Conservation (phyloP, 2,113 vertebrate species). For the Cebus imitator region DNA sequence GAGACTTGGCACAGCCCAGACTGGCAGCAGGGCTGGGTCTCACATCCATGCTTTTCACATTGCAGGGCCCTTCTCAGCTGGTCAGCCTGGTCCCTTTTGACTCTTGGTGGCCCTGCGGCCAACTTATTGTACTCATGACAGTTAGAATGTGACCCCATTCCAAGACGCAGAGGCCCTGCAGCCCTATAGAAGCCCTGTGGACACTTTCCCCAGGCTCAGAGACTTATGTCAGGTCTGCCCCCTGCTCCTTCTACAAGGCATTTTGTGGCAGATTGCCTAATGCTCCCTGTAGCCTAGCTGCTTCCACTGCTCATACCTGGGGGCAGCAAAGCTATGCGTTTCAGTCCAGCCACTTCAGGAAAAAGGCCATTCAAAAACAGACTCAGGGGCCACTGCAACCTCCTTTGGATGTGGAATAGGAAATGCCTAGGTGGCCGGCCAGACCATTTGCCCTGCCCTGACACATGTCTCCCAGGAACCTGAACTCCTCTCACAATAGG, state of each 20-base stretch:
- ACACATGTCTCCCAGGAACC: neutral
- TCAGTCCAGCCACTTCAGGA: neutral
- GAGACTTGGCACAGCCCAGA: neutral
- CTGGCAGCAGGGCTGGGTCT: neutral
- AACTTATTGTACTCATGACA: neutral
- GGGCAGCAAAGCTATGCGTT: neutral
- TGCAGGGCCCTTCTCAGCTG: neutral
- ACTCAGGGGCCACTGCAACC: neutral
- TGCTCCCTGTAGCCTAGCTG: neutral
- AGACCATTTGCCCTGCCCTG: neutral
- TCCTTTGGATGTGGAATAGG: neutral
- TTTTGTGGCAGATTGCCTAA: neutral
- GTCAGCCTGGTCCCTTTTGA: neutral
- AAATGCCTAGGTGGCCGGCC: too few relatives aligned
- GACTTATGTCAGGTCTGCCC: neutral
- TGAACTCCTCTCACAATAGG: neutral
- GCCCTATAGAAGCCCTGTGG: neutral
- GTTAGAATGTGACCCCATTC: neutral
- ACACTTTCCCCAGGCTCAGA: too few relatives aligned
- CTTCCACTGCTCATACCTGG: neutral
- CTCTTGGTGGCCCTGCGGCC: neutral
- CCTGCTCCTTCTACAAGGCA: too few relatives aligned
- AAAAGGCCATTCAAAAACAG: neutral
- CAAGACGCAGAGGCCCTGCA: neutral
- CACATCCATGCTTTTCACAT: neutral